These are phyloP conservation scores for Hypothenemus hampei DNA, from an alignment of 1,140 invertebrate genomes.

Conservation along the genomic window DNA sequence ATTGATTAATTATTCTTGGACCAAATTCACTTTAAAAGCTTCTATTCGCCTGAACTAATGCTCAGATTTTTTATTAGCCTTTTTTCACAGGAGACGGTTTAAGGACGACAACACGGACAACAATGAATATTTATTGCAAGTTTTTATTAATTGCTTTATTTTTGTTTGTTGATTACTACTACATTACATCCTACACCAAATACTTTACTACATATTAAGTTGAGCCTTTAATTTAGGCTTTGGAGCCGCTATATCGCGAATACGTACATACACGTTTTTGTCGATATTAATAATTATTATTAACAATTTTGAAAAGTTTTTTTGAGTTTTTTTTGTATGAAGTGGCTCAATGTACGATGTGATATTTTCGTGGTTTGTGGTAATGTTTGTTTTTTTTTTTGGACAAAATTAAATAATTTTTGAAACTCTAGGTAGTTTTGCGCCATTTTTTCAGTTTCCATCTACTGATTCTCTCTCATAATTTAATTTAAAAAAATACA, in stretches of 20 bases:
- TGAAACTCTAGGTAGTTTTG: background rate
- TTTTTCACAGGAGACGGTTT: background rate
- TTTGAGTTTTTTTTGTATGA: conserved; percentile 23
- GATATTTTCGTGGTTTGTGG: conserved; percentile 47
- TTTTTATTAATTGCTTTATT: conserved; percentile 8
- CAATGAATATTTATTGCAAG: conserved; percentile 32
- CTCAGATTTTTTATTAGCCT: no score
- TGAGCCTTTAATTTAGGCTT: conserved; percentile 19
- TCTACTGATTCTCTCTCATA: no score
- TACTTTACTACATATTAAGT: conserved; percentile 16
- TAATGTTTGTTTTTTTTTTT: conserved; percentile 30
- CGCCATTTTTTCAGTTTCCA: no score
- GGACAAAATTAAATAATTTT: conserved; percentile 6
- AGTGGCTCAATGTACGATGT: conserved; percentile 47
- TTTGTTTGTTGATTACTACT: no score
- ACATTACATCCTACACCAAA: conserved; percentile 17
- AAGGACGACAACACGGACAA: no score
- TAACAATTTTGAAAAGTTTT: conserved; percentile 25
- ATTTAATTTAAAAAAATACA: no score
- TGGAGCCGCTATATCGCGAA: conserved; percentile 34
- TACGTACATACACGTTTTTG: conserved; percentile 43
- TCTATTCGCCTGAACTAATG: background rate
- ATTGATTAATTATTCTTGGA: background rate
- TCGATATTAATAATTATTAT: conserved; percentile 27
- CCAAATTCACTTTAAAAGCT: background rate